phyloP scores from a whole-genome alignment of 2,797 vertebrate genomes.

The Diglossa cyanea region DNA sequence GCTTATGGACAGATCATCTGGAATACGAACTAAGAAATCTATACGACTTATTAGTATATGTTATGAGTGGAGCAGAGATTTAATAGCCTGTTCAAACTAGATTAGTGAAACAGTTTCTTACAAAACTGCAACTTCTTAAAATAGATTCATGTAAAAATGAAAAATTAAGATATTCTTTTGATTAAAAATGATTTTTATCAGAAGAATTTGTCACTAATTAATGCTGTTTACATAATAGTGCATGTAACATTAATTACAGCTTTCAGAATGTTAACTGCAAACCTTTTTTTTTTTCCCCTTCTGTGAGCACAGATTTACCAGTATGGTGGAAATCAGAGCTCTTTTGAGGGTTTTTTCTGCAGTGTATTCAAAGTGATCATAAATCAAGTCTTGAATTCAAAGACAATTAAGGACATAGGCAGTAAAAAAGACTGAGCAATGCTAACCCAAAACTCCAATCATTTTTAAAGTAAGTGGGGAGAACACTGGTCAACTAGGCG shows the following conservation, averaged over 20 bases:
- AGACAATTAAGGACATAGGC: constrained; percentile 70
- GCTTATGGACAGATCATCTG: constrained; percentile 82
- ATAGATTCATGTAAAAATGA: constrained; percentile 64
- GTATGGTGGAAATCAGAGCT: constrained; percentile 74
- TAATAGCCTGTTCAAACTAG: constrained; percentile 79
- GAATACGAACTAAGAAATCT: constrained; percentile 81
- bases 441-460: constrained; percentile 65
- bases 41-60: constrained; percentile 80
- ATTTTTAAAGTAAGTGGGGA: constrained; percentile 73
- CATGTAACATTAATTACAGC: constrained; percentile 78
- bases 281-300: constrained; percentile 35
- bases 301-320: constrained; percentile 72
- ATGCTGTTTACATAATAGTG: constrained; percentile 75
- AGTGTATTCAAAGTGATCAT: constrained; percentile 72
- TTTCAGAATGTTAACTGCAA: constrained; percentile 74
- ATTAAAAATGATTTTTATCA: constrained; percentile 73
- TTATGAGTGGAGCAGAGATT: constrained; percentile 76
- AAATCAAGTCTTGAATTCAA: constrained; percentile 74
- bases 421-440: constrained; percentile 71
- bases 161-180: constrained; percentile 70
- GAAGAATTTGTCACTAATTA: constrained; percentile 76
- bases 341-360: constrained; percentile 72
- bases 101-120: constrained; percentile 77
- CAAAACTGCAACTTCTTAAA: constrained; percentile 71
- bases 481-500: constrained; percentile 76